phyloP scores from a whole-genome alignment of 2,888 invertebrate genomes.

The Luperina testacea region DNA sequence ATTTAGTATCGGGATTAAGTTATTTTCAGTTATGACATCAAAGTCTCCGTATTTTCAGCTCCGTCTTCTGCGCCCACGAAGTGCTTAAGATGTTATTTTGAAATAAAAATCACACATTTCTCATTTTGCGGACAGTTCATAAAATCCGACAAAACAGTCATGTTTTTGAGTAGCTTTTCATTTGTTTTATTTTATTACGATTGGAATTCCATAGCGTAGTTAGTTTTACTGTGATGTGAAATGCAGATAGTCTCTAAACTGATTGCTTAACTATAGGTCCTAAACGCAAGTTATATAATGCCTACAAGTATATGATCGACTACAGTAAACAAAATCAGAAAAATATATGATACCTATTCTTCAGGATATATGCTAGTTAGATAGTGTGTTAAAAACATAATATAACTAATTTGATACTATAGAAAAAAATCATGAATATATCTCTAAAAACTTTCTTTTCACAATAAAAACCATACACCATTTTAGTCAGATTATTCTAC shows the following conservation, averaged over 20 bases:
- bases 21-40: constrained; percentile 69
- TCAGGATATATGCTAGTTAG: too few species aligned
- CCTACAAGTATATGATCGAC: too few species aligned
- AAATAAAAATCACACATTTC: constrained; percentile 31
- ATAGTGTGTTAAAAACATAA: too few species aligned
- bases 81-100: constrained; percentile 33
- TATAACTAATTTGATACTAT: too few species aligned
- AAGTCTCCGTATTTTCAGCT: constrained; percentile 60
- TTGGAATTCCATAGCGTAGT: not conserved
- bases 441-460: too few species aligned
- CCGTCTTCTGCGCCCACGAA: constrained; percentile 51
- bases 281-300: too few species aligned
- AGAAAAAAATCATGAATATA: too few species aligned
- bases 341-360: too few species aligned
- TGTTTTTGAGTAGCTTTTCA: not conserved
- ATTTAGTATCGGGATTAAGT: constrained; percentile 66
- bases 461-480: too few species aligned
- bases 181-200: constrained; percentile 15
- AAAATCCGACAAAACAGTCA: constrained; percentile 15
- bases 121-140: constrained; percentile 40
- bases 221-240: not conserved
- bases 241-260: not conserved
- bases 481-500: too few species aligned
- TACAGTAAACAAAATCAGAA: too few species aligned
- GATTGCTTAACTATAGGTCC: too few species aligned